Conservation (phyloP, 1,140 invertebrate genomes). For the Heliconius congener region DNA sequence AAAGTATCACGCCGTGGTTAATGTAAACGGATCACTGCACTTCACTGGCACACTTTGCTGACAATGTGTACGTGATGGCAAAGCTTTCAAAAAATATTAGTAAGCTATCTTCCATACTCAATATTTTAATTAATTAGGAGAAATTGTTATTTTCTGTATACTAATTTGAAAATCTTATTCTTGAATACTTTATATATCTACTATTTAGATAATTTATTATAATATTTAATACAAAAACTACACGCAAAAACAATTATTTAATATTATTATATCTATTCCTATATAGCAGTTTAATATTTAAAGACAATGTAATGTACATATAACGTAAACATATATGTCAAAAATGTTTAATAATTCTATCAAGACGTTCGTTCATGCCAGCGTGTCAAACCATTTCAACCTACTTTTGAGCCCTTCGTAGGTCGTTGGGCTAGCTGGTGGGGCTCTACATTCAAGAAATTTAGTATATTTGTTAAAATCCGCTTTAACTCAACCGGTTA, state of each 20-base stretch:
- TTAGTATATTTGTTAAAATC: too few relatives aligned
- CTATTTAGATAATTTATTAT: not conserved
- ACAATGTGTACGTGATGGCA: not conserved
- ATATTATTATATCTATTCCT: not conserved
- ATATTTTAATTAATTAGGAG: not conserved
- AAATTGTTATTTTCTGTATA: not conserved
- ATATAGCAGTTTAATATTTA: not conserved
- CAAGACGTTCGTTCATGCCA: not conserved
- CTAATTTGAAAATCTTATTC: not conserved
- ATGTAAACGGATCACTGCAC: constrained; percentile 34
- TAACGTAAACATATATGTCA: not conserved
- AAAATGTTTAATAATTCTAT: not conserved
- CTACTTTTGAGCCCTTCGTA: too few relatives aligned
- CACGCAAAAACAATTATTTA: not conserved
- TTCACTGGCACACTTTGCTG: constrained; percentile 18
- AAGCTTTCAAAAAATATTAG: not conserved
- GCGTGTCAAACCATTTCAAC: too few relatives aligned
- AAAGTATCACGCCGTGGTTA: constrained; percentile 37
- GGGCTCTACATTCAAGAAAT: too few relatives aligned
- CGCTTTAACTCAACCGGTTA: too few relatives aligned
- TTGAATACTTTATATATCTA: not conserved
- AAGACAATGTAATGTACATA: too few relatives aligned
- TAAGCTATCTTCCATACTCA: not conserved
- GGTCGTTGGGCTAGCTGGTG: too few relatives aligned
- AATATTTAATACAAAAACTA: not conserved